phyloP scores from a whole-genome alignment of 64 coral and sea anemone genomes.

The Trachythela sp. region DNA sequence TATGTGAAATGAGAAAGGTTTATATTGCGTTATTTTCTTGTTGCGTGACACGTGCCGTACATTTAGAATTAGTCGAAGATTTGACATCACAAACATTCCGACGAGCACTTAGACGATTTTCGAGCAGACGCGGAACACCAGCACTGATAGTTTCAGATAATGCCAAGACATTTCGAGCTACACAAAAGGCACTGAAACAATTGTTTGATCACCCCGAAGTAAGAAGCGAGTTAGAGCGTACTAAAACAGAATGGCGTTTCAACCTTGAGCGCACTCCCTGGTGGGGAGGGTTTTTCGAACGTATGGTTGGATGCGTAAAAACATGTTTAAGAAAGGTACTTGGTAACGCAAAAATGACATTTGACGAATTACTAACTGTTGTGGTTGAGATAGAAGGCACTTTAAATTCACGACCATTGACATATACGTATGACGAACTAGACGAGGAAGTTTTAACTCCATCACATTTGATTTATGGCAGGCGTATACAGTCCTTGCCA shows the following conservation, averaged over 20 bases:
- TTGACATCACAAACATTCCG: background rate
- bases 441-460: background rate
- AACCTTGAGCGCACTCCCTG: background rate
- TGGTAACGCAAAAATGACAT: background rate
- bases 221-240: background rate
- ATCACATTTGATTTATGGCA: background rate
- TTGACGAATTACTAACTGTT: background rate
- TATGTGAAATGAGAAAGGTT: background rate
- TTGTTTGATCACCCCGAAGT: background rate
- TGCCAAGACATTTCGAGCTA: background rate
- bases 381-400: background rate
- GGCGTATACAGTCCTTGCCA: background rate
- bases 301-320: background rate
- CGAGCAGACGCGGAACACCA: constrained; percentile 3
- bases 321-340: background rate
- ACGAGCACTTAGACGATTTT: background rate
- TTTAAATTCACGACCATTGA: background rate
- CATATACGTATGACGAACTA: background rate
- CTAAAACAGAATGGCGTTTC: background rate
- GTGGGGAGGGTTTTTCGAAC: background rate
- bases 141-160: background rate
- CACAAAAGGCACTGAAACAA: background rate
- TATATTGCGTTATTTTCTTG: background rate
- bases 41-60: background rate
- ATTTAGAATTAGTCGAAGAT: background rate